Percentiles rank a stretch among this genome's conserved stretches.
These are phyloP conservation scores for Eulithis prunata DNA, from an alignment of 2,888 invertebrate genomes.

Conservation along the genomic window DNA sequence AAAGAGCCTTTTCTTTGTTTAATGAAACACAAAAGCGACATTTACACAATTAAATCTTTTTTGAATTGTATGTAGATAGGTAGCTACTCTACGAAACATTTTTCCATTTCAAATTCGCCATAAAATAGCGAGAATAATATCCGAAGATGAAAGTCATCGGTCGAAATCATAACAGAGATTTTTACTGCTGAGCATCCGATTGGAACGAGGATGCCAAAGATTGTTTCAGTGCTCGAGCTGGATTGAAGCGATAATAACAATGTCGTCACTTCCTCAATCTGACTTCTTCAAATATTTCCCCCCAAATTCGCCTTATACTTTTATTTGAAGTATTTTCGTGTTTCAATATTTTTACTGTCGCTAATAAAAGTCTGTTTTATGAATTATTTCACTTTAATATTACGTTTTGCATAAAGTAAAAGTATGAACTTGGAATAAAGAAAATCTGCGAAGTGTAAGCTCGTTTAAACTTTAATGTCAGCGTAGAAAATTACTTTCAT, in stretches of 20 bases:
- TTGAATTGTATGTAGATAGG: constrained; percentile 27
- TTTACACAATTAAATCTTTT: constrained; percentile 39
- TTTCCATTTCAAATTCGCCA: constrained; percentile 37
- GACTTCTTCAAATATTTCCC: constrained; percentile 76
- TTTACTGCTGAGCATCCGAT: constrained; percentile 69
- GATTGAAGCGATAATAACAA: constrained; percentile 80
- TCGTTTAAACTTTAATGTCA: too few relatives aligned
- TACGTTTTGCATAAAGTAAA: constrained; percentile 11
- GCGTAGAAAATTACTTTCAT: too few relatives aligned
- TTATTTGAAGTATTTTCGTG: constrained; percentile 48
- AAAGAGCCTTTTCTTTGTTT: constrained; percentile 45
- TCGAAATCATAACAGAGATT: constrained; percentile 73
- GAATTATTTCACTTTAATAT: constrained; percentile 25
- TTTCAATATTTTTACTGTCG: constrained; percentile 34
- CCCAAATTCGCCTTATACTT: constrained; percentile 67
- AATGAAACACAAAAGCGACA: constrained; percentile 45
- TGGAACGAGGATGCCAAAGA: constrained; percentile 67
- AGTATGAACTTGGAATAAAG: neutral
- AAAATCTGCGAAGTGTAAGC: neutral
- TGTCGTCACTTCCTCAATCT: constrained; percentile 80
- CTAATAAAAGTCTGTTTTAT: constrained; percentile 31
- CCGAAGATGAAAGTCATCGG: constrained; percentile 60
- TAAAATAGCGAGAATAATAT: constrained; percentile 58
- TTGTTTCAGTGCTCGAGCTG: constrained; percentile 70
- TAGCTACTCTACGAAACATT: constrained; percentile 18